Evolutionary conservation across 1,140 invertebrate species (phyloP).

Genomic region (Halyomorpha halys): DNA sequence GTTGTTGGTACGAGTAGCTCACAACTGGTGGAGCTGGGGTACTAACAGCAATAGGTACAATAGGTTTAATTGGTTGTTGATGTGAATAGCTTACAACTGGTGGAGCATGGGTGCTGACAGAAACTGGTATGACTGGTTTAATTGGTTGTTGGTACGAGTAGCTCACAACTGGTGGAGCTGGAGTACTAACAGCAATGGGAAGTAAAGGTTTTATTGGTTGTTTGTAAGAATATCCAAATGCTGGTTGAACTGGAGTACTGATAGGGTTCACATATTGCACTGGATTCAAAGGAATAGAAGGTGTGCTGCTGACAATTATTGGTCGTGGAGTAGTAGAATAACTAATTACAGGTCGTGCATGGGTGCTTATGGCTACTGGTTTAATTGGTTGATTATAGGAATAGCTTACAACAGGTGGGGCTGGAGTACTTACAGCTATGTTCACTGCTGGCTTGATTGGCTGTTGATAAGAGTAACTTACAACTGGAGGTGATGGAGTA

Average conservation of each 20-base stretch:
- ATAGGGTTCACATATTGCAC: constrained; percentile 22
- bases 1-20: constrained; percentile 28
- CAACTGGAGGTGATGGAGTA: constrained; percentile 20
- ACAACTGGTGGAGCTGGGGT: constrained; percentile 23
- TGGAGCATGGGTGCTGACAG: too few relatives aligned
- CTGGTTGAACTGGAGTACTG: constrained; percentile 5
- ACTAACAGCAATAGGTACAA: constrained; percentile 7
- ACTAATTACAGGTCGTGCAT: neutral
- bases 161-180: constrained; percentile 30
- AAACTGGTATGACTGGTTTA: constrained; percentile 12
- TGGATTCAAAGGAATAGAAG: constrained; percentile 26
- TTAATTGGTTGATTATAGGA: neutral
- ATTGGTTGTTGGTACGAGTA: constrained; percentile 17
- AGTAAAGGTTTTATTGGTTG: neutral
- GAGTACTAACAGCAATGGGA: constrained; percentile 26
- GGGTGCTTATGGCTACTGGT: constrained; percentile 2
- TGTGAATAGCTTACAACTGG: too few relatives aligned
- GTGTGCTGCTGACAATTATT: constrained; percentile 23
- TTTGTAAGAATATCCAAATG: constrained; percentile 16
- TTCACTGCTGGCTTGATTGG: neutral
- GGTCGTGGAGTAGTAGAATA: constrained; percentile 16
- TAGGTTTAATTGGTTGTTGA: neutral
- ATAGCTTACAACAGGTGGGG: constrained; percentile 15
- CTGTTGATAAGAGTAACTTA: neutral
- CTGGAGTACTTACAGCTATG: constrained; percentile 18